Percentiles rank a stretch among this genome's conserved stretches.
Conservation (phyloP, 2,888 invertebrate species). For the Plebejus anna region DNA sequence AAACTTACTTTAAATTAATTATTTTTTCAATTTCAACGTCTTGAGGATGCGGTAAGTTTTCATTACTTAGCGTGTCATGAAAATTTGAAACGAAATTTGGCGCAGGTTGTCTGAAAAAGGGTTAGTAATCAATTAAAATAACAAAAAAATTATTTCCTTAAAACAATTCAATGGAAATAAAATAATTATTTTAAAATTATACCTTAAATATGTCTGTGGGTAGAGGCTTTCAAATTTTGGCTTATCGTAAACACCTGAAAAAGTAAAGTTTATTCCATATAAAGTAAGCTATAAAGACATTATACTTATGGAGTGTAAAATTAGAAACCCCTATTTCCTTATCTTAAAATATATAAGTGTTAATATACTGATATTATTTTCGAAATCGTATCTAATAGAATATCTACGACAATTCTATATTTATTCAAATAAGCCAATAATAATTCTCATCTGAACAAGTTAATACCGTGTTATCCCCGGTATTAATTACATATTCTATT, state of each 20-base stretch:
- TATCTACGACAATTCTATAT: neutral
- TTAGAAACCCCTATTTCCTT: neutral
- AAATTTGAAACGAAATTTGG: conserved; percentile 40
- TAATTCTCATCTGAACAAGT: conserved; percentile 10
- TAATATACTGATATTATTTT: neutral
- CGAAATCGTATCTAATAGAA: neutral
- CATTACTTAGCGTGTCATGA: conserved; percentile 45
- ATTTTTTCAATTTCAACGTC: conserved; percentile 60
- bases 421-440: conserved; percentile 3
- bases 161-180: neutral
- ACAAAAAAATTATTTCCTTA: neutral
- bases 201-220: conserved; percentile 38
- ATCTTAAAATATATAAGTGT: neutral
- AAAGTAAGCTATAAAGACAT: neutral
- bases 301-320: neutral
- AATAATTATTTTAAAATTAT: neutral
- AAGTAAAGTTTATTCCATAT: neutral
- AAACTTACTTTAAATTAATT: conserved; percentile 53
- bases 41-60: conserved; percentile 58
- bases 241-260: conserved; percentile 20
- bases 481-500: conserved; percentile 5
- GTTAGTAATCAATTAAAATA: neutral
- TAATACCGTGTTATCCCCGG: neutral
- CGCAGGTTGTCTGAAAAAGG: conserved; percentile 44
- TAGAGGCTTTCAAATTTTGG: neutral